Evolutionary conservation across 2,797 vertebrate species (phyloP).

Genomic region (Clarias fuscus): DNA sequence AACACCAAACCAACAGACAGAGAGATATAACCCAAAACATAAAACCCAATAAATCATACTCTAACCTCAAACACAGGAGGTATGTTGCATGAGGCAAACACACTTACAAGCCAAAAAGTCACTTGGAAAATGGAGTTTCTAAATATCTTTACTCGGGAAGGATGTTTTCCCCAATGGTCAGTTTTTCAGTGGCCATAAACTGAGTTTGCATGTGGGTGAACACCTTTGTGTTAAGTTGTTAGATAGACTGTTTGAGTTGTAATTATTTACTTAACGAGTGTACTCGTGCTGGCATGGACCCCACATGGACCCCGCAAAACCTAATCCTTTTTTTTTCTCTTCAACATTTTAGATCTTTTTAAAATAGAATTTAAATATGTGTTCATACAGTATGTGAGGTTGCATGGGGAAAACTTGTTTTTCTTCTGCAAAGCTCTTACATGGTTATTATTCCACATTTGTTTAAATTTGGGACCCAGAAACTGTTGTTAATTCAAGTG

Average conservation of each 20-base stretch:
- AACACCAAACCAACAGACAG: no score
- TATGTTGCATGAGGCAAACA: no score
- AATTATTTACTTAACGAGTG: background rate
- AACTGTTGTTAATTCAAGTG: background rate
- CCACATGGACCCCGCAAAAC: background rate
- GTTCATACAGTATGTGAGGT: background rate
- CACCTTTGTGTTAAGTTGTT: background rate
- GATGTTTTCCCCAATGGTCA: no score
- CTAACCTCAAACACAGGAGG: no score
- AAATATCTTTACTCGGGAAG: no score
- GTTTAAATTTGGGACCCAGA: background rate
- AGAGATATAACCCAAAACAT: no score
- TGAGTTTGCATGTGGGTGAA: no score
- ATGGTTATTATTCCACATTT: background rate
- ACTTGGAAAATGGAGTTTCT: no score
- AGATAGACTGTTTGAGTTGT: background rate
- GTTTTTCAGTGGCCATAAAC: no score
- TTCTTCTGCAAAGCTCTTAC: background rate
- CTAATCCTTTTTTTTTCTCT: background rate
- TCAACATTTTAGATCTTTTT: background rate
- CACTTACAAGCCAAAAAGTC: no score
- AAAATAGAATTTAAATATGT: no score
- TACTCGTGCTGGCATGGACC: background rate
- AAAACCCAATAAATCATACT: no score
- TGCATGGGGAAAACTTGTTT: background rate